These are phyloP conservation scores for Seira musarum DNA, from an alignment of 2,888 invertebrate species.

Conservation along the genomic window DNA sequence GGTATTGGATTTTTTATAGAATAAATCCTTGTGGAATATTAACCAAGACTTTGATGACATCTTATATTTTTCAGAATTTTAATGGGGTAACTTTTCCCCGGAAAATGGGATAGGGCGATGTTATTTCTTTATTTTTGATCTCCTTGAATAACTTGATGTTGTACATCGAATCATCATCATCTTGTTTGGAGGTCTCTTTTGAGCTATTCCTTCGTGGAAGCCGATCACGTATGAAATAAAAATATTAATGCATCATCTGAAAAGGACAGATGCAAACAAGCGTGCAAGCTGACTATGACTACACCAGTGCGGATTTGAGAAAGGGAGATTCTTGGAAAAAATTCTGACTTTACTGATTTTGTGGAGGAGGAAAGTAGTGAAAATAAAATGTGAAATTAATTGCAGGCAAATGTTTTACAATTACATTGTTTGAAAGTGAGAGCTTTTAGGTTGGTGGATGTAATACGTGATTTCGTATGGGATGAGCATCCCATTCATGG, in stretches of 20 bases:
- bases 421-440: no score
- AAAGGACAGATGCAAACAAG: conserved; percentile 49
- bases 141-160: conserved; percentile 3
- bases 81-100: conserved; percentile 44
- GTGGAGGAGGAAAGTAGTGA: no score
- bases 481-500: conserved; percentile 12
- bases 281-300: conserved; percentile 37
- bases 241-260: conserved; percentile 39
- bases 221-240: conserved; percentile 40
- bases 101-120: not conserved
- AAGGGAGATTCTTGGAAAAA: no score
- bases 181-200: not conserved
- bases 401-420: no score
- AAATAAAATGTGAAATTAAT: no score
- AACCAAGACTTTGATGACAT: conserved; percentile 37
- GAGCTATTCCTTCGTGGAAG: not conserved
- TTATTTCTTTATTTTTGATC: not conserved
- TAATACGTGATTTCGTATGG: no score
- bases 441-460: no score
- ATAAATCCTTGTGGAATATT: conserved; percentile 40
- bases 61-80: conserved; percentile 45
- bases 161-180: not conserved
- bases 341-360: no score
- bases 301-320: no score
- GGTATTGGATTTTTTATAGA: not conserved